These are phyloP conservation scores for Allolobophora icterica DNA, from an alignment of 2,888 invertebrate species.

Conservation along the genomic window DNA sequence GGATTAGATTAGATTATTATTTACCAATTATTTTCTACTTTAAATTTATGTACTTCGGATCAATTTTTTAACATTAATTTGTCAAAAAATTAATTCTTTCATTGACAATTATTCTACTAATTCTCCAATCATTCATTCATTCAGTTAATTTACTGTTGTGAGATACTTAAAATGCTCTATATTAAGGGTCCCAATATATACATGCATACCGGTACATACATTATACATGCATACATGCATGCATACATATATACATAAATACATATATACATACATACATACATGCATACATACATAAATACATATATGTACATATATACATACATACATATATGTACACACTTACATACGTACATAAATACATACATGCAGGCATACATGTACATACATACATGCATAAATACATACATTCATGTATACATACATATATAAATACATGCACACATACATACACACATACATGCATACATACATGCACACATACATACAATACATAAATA, in stretches of 20 bases:
- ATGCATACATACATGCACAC: too few relatives aligned
- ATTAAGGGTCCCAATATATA: too few relatives aligned
- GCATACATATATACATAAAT: conserved; percentile 14
- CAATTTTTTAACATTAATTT: too few relatives aligned
- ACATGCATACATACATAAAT: not conserved
- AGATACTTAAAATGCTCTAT: too few relatives aligned
- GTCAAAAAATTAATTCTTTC: not conserved
- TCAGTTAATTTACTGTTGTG: not conserved
- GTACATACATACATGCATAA: not conserved
- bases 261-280: conserved; percentile 19
- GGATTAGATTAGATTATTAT: too few relatives aligned
- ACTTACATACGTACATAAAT: not conserved
- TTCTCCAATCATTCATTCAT: not conserved
- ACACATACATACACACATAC: too few relatives aligned
- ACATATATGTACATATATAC: too few relatives aligned
- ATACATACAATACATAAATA: not conserved
- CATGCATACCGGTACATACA: too few relatives aligned
- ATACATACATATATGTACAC: not conserved
- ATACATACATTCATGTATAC: not conserved
- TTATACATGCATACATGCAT: not conserved
- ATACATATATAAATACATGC: not conserved
- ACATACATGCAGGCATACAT: not conserved
- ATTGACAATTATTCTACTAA: too few relatives aligned
- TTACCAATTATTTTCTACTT: too few relatives aligned
- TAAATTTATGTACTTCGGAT: too few relatives aligned